A percentile compares a stretch with the other conserved stretches of the same genome.
Conservation (phyloP, 2,888 invertebrate genomes). For the Dicyrtoma fusca region DNA sequence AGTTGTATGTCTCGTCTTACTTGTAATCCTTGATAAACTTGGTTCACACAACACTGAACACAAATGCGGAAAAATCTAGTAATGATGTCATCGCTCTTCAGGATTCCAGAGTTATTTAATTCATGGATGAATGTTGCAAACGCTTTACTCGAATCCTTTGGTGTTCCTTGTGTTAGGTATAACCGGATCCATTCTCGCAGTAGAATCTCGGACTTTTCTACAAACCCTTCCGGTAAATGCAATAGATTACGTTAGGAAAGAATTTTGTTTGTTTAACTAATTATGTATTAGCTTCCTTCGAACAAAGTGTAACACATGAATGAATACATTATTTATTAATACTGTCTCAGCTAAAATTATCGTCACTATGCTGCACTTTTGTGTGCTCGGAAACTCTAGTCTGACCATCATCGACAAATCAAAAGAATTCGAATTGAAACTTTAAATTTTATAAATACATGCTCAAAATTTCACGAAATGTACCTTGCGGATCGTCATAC, state of each 20-base stretch:
- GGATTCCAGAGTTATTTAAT: constrained; percentile 94
- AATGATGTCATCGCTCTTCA: constrained; percentile 96
- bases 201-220: constrained; percentile 92
- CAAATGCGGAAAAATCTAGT: constrained; percentile 96
- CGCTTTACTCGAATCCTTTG: constrained; percentile 84
- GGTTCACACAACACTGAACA: constrained; percentile 60
- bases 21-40: constrained; percentile 56
- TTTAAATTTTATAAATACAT: background rate
- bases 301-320: background rate
- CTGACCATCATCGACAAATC: constrained; percentile 41
- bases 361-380: constrained; percentile 16
- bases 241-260: background rate
- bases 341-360: constrained; percentile 36
- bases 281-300: background rate
- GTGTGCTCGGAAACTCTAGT: constrained; percentile 49
- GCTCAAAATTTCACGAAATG: background rate
- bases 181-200: constrained; percentile 94
- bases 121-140: constrained; percentile 91
- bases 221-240: constrained; percentile 67
- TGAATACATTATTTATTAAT: background rate
- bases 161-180: constrained; percentile 78
- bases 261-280: no score
- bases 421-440: background rate
- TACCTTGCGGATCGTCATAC: constrained; percentile 55
- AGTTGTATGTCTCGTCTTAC: constrained; percentile 27